Evolutionary conservation across 2,113 vertebrate genomes (phyloP).

Genomic region (Isichthys henryi): DNA sequence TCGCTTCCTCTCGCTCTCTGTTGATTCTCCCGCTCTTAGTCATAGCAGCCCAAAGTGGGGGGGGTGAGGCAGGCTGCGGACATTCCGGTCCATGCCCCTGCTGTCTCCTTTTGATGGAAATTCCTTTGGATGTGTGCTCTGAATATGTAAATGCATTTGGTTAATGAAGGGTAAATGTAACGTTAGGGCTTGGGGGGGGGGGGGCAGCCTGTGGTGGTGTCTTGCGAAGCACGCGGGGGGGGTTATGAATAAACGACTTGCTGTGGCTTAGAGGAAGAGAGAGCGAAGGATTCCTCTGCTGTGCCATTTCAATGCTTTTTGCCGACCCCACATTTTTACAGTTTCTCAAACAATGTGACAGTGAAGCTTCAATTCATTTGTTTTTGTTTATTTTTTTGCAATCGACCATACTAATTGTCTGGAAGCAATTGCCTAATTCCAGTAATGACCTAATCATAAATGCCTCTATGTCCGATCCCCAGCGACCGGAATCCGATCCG

Average conservation of each 20-base stretch:
- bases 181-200: neutral
- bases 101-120: neutral
- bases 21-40: neutral
- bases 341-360: neutral
- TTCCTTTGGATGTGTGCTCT: conserved; percentile 6
- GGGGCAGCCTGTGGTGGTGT: neutral
- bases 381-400: neutral
- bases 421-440: neutral
- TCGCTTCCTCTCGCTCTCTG: neutral
- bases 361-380: neutral
- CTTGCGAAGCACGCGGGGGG: neutral
- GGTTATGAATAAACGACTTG: neutral
- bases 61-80: neutral
- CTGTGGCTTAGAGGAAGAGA: neutral
- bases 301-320: neutral
- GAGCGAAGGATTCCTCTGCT: neutral
- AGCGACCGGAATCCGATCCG: neutral
- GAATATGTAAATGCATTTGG: conserved; percentile 9
- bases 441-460: conserved; percentile 11
- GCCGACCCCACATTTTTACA: neutral
- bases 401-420: neutral
- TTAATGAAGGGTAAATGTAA: conserved; percentile 6
- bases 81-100: neutral
- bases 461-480: neutral
- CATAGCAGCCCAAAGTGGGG: neutral